phyloP scores from a whole-genome alignment of 2,888 invertebrate species.

The Ligdia adustata region DNA sequence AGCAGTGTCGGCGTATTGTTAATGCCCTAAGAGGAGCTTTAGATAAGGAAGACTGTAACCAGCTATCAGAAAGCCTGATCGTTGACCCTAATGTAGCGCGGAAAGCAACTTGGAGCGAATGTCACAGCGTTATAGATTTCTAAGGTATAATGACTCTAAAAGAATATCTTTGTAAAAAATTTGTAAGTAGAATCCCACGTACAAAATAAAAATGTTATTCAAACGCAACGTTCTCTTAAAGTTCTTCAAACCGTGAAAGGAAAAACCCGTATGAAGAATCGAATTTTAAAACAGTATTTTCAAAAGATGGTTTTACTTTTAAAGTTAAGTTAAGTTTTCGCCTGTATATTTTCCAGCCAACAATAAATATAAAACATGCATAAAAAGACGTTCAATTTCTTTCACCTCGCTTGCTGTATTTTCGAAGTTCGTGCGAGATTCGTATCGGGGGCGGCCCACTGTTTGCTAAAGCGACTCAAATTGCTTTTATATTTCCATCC shows the following conservation, averaged over 20 bases:
- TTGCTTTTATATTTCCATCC: conserved; percentile 53
- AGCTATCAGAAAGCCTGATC: conserved; percentile 30
- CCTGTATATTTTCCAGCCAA: too few species aligned
- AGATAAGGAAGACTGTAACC: conserved; percentile 29
- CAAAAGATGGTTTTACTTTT: too few species aligned
- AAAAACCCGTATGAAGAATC: too few species aligned
- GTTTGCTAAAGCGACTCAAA: conserved; percentile 48
- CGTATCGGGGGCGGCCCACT: conserved; percentile 40
- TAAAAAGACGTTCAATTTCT: conserved; percentile 36
- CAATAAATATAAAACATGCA: background rate
- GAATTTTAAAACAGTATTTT: too few species aligned
- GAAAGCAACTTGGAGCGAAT: conserved; percentile 42
- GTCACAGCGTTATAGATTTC: conserved; percentile 36
- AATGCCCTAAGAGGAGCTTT: conserved; percentile 50
- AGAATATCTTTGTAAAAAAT: too few species aligned
- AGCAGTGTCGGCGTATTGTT: conserved; percentile 52
- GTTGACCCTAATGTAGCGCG: conserved; percentile 22
- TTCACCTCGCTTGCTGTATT: conserved; percentile 39
- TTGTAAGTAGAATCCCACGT: too few species aligned
- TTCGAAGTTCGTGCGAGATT: conserved; percentile 43
- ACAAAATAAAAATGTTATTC: too few species aligned
- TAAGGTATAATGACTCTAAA: too few species aligned
- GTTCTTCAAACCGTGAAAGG: too few species aligned
- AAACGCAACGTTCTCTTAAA: too few species aligned
- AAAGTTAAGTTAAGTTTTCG: too few species aligned